Evolutionary conservation across 2,797 vertebrate genomes (phyloP).

Genomic region (Gymnothorax reevesii): DNA sequence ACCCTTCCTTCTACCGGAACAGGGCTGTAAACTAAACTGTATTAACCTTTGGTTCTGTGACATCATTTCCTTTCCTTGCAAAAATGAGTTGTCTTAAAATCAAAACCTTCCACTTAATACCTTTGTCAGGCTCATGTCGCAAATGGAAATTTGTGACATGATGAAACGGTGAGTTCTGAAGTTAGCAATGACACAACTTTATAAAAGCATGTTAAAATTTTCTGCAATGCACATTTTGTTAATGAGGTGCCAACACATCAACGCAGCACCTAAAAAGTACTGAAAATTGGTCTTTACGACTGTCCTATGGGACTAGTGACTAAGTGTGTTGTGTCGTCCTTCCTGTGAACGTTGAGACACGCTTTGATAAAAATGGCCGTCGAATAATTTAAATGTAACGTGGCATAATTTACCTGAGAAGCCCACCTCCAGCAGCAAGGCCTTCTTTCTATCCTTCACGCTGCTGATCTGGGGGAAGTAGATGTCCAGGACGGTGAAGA

Average conservation of each 20-base stretch:
- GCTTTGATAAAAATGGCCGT: no score
- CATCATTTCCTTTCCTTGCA: neutral
- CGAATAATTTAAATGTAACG: no score
- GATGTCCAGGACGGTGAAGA: slow-evolving; percentile 84
- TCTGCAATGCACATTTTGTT: neutral
- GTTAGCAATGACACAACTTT: neutral
- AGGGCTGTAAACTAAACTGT: neutral
- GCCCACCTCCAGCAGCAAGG: slow-evolving; percentile 83
- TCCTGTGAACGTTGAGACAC: no score
- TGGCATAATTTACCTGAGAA: slow-evolving; percentile 80
- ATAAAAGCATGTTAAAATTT: neutral
- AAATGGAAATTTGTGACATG: neutral
- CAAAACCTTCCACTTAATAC: neutral
- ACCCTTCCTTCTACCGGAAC: neutral
- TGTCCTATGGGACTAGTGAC: neutral
- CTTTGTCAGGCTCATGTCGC: no score
- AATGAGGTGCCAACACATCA: neutral
- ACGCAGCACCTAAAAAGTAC: neutral
- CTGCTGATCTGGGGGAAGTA: slow-evolving; percentile 96
- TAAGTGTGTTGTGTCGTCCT: no score
- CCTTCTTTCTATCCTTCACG: slow-evolving; percentile 84
- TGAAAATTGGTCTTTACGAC: neutral
- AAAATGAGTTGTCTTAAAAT: neutral
- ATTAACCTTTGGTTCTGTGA: neutral
- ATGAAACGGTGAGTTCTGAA: neutral